phyloP scores from a whole-genome alignment of 2,797 vertebrate species.

The Rhinatrema bivittatum region DNA sequence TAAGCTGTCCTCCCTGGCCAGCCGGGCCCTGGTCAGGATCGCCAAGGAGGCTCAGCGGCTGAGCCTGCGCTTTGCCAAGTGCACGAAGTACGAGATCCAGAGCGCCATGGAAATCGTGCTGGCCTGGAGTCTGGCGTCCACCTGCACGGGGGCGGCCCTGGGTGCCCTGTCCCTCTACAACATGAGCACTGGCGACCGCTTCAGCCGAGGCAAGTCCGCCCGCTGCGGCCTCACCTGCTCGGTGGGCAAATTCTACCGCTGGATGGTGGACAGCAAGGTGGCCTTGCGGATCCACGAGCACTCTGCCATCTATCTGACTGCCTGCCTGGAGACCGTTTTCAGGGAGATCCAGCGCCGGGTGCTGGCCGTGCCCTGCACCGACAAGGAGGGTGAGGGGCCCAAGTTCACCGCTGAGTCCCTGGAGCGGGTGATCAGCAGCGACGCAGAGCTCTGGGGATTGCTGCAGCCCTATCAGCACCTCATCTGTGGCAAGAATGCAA shows the following conservation, averaged over 20 bases:
- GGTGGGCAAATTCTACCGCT: conserved; percentile 91
- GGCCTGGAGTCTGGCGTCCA: conserved; percentile 79
- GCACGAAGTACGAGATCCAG: conserved; percentile 91
- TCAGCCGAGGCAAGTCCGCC: conserved; percentile 82
- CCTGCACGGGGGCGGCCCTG: conserved; percentile 77
- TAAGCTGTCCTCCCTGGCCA: conserved; percentile 74
- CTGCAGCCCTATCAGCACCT: conserved; percentile 86
- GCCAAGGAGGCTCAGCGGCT: conserved; percentile 87
- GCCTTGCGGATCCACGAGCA: conserved; percentile 89
- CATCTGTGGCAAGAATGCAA: conserved; percentile 88
- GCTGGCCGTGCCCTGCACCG: conserved; percentile 37
- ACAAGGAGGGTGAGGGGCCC: conserved; percentile 63
- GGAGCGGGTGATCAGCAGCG: conserved; percentile 80
- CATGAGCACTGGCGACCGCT: conserved; percentile 89
- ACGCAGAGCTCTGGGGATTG: conserved; percentile 91
- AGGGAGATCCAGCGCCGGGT: conserved; percentile 72
- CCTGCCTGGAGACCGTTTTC: conserved; percentile 87
- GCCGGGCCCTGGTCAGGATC: conserved; percentile 82
- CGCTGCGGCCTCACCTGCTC: conserved; percentile 87
- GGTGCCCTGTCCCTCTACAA: conserved; percentile 86
- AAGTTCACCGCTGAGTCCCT: conserved; percentile 75
- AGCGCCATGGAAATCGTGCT: conserved; percentile 84
- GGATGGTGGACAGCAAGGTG: conserved; percentile 92
- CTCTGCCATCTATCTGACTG: conserved; percentile 90
- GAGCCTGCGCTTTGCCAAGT: conserved; percentile 90